phyloP scores from a whole-genome alignment of 1,140 invertebrate genomes.

The Stenopsyche tienmushanensis region DNA sequence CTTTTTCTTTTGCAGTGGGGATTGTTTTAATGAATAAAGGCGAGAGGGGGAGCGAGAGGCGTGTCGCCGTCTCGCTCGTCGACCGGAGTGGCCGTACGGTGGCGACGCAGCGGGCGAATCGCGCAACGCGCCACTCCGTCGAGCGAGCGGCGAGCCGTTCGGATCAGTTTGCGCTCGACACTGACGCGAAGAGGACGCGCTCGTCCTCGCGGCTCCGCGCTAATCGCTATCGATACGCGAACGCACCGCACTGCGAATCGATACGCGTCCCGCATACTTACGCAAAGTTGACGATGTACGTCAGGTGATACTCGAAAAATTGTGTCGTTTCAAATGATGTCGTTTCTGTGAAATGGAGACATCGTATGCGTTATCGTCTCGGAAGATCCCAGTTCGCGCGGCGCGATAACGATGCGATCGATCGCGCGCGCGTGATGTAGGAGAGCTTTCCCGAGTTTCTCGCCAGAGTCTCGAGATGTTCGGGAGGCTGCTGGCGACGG shows the following conservation, averaged over 20 bases:
- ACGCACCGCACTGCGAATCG: background rate
- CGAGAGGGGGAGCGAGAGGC: background rate
- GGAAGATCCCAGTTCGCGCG: too few species aligned
- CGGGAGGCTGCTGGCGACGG: background rate
- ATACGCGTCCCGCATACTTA: background rate
- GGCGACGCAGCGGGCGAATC: background rate
- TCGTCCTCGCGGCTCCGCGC: background rate
- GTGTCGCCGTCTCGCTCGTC: background rate
- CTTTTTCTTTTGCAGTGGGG: too few species aligned
- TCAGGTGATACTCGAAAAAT: background rate
- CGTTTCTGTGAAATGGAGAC: too few species aligned
- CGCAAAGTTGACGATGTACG: too few species aligned
- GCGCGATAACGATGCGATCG: too few species aligned
- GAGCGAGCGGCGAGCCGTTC: background rate
- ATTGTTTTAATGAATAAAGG: too few species aligned
- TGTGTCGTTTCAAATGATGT: background rate
- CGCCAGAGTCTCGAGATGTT: background rate
- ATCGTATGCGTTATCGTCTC: too few species aligned
- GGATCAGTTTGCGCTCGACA: conserved; percentile 8
- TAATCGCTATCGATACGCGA: background rate
- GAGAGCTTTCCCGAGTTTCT: background rate
- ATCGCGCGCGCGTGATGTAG: background rate
- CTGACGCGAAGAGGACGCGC: background rate
- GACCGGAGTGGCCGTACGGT: background rate
- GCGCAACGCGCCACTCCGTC: background rate